Evolutionary conservation across 2,113 vertebrate genomes (phyloP), one percentile per base, ranked within the genome.

Genomic region (Salminus brasiliensis): DNA sequence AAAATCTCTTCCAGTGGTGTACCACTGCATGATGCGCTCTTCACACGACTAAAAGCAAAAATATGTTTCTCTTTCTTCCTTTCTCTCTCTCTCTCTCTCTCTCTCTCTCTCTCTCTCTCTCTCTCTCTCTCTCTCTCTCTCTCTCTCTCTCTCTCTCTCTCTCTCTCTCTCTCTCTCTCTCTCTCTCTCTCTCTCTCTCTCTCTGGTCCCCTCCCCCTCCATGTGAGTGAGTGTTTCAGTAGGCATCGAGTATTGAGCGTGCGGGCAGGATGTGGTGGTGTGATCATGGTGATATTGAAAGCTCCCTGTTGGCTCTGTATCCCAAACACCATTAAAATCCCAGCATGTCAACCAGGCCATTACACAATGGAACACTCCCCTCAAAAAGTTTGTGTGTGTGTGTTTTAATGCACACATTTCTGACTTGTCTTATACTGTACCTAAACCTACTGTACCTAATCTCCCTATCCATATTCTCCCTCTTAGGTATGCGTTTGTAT

Each of bases 231-330:
- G 45, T 47, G 5, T 53, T 32, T 68, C 23, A 12, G 15, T 47
- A 74, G 59, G 32, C 72, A 18, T 47, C 43, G 52, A 57, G 30
- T 66, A 71, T 76, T 65, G 36, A 75, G 52, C 27, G 5, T 8
- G 21, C 25, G 55, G 57, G 36, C 81, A 65, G 66, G 65, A 75
- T 71, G 76, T 45, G 27, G 59, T 47, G 70, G 47, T 69, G 70
- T 63, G 60, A 65, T 52, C n/a, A 32, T 66, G 36, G 43, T 76
- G 60, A 41, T 72, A 23, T 72, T 72, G 55, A 71, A 83, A 45
- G 34, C 65, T 78, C 72, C 15, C 52, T 53, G 34, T 62, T 72
- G 45, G 30, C 39, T 16, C 27, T 32, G 30, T 57, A 70, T 32
- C 18, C 55, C 45, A 63, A 74, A 74, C 27, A 29, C 1, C 43